These are phyloP conservation scores for Pseudococcus jackbeardsleyi DNA, from an alignment of 2,888 invertebrate species.

Conservation along the genomic window DNA sequence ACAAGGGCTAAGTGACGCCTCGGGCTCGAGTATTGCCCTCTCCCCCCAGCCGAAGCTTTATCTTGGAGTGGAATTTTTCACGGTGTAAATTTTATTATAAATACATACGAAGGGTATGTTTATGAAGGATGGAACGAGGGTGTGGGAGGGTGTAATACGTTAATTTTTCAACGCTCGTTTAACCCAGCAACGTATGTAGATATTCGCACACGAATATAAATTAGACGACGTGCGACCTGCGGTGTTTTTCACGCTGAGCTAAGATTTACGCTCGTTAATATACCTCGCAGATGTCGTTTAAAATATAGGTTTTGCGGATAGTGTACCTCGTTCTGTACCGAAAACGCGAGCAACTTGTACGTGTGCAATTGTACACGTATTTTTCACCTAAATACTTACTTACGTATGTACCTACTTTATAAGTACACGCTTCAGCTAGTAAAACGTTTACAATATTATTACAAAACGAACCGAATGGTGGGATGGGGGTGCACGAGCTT, in stretches of 20 bases:
- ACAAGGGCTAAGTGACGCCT: background rate
- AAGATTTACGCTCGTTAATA: slow-evolving; percentile 22
- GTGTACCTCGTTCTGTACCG: too few relatives aligned
- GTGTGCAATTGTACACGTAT: too few relatives aligned
- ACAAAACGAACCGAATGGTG: background rate
- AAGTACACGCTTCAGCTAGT: background rate
- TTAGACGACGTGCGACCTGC: background rate
- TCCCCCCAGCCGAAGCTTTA: background rate
- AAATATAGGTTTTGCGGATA: too few relatives aligned
- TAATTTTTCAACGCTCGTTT: slow-evolving; percentile 17
- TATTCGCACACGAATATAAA: slow-evolving; percentile 5
- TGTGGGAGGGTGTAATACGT: background rate
- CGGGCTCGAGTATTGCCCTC: background rate
- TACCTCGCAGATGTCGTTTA: slow-evolving; percentile 10
- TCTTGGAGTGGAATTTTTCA: background rate
- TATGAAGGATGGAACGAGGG: background rate
- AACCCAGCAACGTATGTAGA: background rate
- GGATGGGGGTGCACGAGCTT: background rate
- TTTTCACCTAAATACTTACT: too few relatives aligned
- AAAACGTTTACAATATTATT: too few relatives aligned
- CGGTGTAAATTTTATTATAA: background rate
- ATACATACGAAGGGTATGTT: background rate
- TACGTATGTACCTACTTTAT: too few relatives aligned
- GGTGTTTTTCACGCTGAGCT: background rate
- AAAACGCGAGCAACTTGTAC: too few relatives aligned